Percentiles rank a stretch among this genome's conserved stretches.
Conservation (phyloP, 2,797 vertebrate genomes). For the Sebastes alutus region DNA sequence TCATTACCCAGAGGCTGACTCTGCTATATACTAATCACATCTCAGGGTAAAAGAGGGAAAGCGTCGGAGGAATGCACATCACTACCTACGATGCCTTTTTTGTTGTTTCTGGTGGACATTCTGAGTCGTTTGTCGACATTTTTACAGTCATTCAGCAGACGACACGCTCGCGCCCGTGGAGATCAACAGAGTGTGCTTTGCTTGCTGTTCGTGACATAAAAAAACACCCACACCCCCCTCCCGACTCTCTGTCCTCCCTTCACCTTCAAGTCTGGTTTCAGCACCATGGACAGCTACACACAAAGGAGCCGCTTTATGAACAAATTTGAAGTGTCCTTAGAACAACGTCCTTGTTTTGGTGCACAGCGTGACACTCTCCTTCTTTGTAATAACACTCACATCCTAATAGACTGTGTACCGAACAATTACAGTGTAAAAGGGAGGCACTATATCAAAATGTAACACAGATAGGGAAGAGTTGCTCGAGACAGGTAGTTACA, state of each 20-base stretch:
- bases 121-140: conserved; percentile 12
- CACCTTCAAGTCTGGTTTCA: conserved; percentile 31
- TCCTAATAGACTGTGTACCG: conserved; percentile 34
- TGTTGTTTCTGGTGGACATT: not conserved
- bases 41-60: conserved; percentile 25
- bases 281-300: conserved; percentile 56
- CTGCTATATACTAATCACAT: conserved; percentile 47
- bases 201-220: conserved; percentile 1
- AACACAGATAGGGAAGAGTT: conserved; percentile 19
- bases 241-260: not conserved
- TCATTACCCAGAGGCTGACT: conserved; percentile 59
- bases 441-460: conserved; percentile 10
- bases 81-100: conserved; percentile 2
- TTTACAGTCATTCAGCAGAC: conserved; percentile 8
- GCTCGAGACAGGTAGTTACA: conserved; percentile 41
- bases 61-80: conserved; percentile 29
- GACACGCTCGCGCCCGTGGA: conserved; percentile 13
- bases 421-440: conserved; percentile 37
- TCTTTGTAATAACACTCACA: conserved; percentile 33
- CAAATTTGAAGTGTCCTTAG: conserved; percentile 24
- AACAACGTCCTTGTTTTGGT: conserved; percentile 18
- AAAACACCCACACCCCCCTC: not conserved
- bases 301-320: conserved; percentile 2
- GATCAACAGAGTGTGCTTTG: conserved; percentile 18
- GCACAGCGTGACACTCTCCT: conserved; percentile 7